These are phyloP conservation scores for Atherinosoma microstoma DNA, from an alignment of 2,797 vertebrate genomes.

Conservation along the genomic window DNA sequence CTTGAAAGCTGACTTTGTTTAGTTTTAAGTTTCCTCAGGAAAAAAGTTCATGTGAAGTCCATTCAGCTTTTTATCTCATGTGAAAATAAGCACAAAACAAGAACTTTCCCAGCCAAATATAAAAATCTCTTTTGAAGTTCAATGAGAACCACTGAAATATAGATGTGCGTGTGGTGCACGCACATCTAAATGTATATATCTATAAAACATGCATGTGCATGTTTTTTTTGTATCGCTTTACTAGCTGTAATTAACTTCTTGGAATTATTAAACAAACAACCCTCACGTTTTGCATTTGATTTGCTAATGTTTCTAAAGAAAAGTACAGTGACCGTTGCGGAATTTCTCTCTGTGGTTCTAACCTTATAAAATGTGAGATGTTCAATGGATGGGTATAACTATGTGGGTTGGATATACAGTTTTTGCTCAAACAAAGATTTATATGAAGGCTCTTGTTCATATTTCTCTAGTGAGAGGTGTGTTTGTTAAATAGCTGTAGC, in stretches of 20 bases:
- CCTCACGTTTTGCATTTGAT: neutral
- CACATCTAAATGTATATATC: no score
- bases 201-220: no score
- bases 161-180: no score
- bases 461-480: neutral
- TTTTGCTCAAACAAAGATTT: neutral
- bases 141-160: neutral
- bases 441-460: no score
- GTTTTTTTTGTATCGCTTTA: neutral
- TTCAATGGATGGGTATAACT: no score
- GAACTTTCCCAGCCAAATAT: conserved; percentile 2
- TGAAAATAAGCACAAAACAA: conserved; percentile 39
- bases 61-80: conserved; percentile 36
- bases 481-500: neutral
- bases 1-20: neutral
- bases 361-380: no score
- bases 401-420: no score
- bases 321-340: neutral
- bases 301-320: neutral
- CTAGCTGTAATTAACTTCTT: neutral
- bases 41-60: conserved; percentile 26
- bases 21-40: conserved; percentile 3
- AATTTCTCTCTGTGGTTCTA: neutral
- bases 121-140: neutral
- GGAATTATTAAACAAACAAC: neutral